These are phyloP conservation scores for Neodontobutis hainanensis DNA, from an alignment of 2,113 vertebrate genomes.

Conservation along the genomic window DNA sequence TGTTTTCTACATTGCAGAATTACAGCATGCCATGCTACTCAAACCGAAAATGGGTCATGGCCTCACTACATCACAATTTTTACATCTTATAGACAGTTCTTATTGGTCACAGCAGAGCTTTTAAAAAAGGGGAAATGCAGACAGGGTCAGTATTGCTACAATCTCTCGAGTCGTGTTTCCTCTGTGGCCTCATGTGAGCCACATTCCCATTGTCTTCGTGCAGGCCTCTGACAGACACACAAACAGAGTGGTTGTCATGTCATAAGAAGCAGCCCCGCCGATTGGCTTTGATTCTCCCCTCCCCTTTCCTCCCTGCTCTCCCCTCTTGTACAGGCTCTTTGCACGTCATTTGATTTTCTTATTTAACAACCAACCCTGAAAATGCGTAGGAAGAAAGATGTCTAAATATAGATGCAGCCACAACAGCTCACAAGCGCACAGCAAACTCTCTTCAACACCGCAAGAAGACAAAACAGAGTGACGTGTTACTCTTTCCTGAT, in stretches of 20 bases:
- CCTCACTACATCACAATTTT: conserved; percentile 41
- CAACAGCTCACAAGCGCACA: conserved; percentile 70
- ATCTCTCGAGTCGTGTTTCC: conserved; percentile 59
- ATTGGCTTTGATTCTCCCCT: conserved; percentile 70
- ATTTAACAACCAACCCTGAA: conserved; percentile 85
- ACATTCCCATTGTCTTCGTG: conserved; percentile 60
- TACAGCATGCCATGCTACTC: conserved; percentile 65
- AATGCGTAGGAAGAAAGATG: conserved; percentile 82
- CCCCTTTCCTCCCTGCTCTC: conserved; percentile 58
- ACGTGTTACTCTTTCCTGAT: conserved; percentile 49
- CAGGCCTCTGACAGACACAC: conserved; percentile 26
- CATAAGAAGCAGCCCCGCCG: conserved; percentile 53
- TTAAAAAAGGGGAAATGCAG: conserved; percentile 39
- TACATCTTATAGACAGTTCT: conserved; percentile 28
- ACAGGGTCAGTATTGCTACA: conserved; percentile 52
- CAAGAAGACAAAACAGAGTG: conserved; percentile 69
- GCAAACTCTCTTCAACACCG: conserved; percentile 67
- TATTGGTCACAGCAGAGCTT: conserved; percentile 17
- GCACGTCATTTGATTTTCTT: conserved; percentile 82
- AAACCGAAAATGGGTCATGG: conserved; percentile 62
- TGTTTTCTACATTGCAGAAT: conserved; percentile 32
- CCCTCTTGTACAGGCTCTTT: conserved; percentile 66
- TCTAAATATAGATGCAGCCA: conserved; percentile 83
- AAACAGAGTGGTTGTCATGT: conserved; percentile 53
- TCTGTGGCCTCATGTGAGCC: conserved; percentile 35